Percentiles rank a stretch among this genome's conserved stretches.
These are phyloP conservation scores for Tinea pellionella DNA, from an alignment of 2,888 invertebrate species.

Conservation along the genomic window DNA sequence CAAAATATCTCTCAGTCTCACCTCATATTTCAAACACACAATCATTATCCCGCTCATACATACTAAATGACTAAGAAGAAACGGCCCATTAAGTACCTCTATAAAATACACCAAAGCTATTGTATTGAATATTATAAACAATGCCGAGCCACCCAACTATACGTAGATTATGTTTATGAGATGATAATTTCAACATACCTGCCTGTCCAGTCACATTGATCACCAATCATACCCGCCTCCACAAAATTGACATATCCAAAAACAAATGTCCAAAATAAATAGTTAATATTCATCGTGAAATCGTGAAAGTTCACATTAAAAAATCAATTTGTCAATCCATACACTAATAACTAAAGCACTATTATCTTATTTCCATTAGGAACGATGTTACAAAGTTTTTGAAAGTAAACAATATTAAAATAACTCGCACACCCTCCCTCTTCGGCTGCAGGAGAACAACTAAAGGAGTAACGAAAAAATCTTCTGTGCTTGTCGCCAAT, in stretches of 20 bases:
- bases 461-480: conserved; percentile 20
- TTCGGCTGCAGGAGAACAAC: conserved; percentile 30
- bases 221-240: conserved; percentile 71
- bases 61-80: neutral
- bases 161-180: neutral
- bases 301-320: neutral
- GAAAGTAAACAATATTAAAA: conserved; percentile 34
- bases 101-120: neutral
- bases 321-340: neutral
- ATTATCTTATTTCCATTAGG: conserved; percentile 22
- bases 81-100: neutral
- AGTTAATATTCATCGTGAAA: conserved; percentile 32
- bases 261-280: conserved; percentile 51
- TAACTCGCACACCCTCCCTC: conserved; percentile 21
- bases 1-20: too few relatives aligned
- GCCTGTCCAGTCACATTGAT: conserved; percentile 78
- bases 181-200: conserved; percentile 55
- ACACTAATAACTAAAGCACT: neutral
- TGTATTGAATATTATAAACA: neutral
- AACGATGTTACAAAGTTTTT: conserved; percentile 19
- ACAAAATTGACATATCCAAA: conserved; percentile 41
- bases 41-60: too few relatives aligned
- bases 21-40: too few relatives aligned
- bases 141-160: neutral
- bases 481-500: neutral